A percentile compares a stretch with the other conserved stretches of the same genome.
These are phyloP conservation scores for Incurvaria masculella DNA, from an alignment of 2,888 invertebrate species.

Conservation along the genomic window DNA sequence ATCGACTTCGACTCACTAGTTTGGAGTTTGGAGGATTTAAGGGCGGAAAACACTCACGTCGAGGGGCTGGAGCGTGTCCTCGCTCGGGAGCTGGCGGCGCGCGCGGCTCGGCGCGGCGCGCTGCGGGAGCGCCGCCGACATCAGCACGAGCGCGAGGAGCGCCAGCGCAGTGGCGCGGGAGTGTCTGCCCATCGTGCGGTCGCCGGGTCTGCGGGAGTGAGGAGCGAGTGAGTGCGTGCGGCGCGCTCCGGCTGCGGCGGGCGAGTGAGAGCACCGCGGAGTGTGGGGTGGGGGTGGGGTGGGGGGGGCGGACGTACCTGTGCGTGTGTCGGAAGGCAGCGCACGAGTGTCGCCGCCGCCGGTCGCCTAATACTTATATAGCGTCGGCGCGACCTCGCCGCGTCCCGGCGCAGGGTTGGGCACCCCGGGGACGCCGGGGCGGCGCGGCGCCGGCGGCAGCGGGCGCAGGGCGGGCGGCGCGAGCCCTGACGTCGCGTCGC, in stretches of 20 bases:
- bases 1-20: too few relatives aligned
- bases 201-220: not conserved
- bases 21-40: not conserved
- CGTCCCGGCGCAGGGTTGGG: not conserved
- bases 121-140: conserved; percentile 19
- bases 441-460: not conserved
- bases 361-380: not conserved
- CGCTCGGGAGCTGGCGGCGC: conserved; percentile 40
- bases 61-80: conserved; percentile 40
- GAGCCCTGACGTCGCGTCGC: not conserved
- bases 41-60: conserved; percentile 26
- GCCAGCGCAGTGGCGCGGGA: not conserved
- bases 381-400: not conserved
- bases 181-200: not conserved
- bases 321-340: not conserved
- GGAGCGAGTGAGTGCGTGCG: conserved; percentile 21
- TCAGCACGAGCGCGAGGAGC: conserved; percentile 17
- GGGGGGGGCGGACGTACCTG: conserved; percentile 1
- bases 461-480: too few relatives aligned
- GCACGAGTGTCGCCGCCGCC: not conserved
- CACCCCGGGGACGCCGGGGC: not conserved
- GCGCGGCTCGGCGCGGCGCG: conserved; percentile 18
- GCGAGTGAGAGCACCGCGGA: conserved; percentile 16
- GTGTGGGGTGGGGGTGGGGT: conserved; percentile 2
- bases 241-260: conserved; percentile 19